These are phyloP conservation scores for Mylabris sibirica DNA, from an alignment of 2,888 invertebrate species.

Conservation along the genomic window DNA sequence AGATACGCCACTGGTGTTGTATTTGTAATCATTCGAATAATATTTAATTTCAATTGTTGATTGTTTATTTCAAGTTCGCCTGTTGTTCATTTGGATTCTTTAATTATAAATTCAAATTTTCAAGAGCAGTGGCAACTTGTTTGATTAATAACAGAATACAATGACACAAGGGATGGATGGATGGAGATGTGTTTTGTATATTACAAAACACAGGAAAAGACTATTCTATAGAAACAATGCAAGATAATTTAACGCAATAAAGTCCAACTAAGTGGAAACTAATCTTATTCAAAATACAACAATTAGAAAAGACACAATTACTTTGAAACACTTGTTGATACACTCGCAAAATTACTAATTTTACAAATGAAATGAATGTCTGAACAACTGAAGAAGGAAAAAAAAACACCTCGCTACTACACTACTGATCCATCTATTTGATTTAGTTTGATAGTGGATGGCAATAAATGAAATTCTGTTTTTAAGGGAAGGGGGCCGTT, in stretches of 20 bases:
- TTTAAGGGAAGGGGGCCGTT: conserved; percentile 5
- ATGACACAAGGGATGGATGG: conserved; percentile 10
- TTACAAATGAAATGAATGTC: background rate
- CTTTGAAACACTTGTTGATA: conserved; percentile 49
- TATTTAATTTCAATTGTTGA: conserved; percentile 4
- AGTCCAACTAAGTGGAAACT: conserved; percentile 53
- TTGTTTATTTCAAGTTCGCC: background rate
- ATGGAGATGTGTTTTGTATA: conserved; percentile 4
- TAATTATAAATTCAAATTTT: conserved; percentile 13
- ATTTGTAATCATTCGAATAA: background rate
- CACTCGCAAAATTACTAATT: background rate
- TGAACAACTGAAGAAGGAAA: no score
- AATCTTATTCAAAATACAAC: conserved; percentile 53
- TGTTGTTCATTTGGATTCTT: background rate
- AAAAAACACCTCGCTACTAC: no score
- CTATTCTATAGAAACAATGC: conserved; percentile 46
- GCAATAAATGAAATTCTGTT: background rate
- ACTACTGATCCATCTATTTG: background rate
- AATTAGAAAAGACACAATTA: conserved; percentile 51
- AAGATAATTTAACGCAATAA: conserved; percentile 49
- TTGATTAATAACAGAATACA: conserved; percentile 11
- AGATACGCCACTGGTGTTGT: background rate
- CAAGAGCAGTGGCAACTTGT: background rate
- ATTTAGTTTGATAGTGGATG: background rate
- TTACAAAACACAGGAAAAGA: conserved; percentile 24